Conservation (phyloP, 2,888 invertebrate genomes). For the Platynereis dumerilii region DNA sequence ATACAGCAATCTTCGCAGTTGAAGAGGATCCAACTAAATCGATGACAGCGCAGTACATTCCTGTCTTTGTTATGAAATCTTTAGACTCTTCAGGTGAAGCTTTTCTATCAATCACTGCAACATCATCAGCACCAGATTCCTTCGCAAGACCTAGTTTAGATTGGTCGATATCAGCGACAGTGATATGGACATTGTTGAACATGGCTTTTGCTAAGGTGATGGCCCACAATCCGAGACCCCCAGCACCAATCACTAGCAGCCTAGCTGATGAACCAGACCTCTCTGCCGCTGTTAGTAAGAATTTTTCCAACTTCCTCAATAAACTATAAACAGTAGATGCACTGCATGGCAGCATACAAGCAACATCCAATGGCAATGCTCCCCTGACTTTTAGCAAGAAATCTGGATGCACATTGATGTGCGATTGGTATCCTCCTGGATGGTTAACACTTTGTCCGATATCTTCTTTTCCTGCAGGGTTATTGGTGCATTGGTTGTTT, state of each 20-base stretch:
- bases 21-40: slow-evolving; percentile 11
- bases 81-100: not conserved
- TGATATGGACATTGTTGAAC: slow-evolving; percentile 3
- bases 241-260: slow-evolving; percentile 24
- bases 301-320: not conserved
- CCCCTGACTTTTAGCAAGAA: no score
- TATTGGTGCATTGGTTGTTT: no score
- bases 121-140: slow-evolving; percentile 11
- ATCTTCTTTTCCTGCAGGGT: no score
- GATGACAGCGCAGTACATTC: slow-evolving; percentile 2
- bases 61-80: not conserved
- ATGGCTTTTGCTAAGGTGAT: slow-evolving; percentile 23
- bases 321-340: slow-evolving; percentile 19
- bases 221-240: slow-evolving; percentile 27
- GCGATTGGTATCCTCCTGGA: no score
- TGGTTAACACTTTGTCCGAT: no score
- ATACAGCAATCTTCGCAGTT: not conserved
- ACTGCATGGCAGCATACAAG: slow-evolving; percentile 22
- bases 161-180: slow-evolving; percentile 7
- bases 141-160: slow-evolving; percentile 4
- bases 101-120: slow-evolving; percentile 2
- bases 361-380: not conserved
- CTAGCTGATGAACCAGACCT: slow-evolving; percentile 6
- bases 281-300: not conserved
- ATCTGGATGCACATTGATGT: no score